Conservation (phyloP, 2,888 invertebrate species). For the Aphelenchoides bicaudatus region DNA sequence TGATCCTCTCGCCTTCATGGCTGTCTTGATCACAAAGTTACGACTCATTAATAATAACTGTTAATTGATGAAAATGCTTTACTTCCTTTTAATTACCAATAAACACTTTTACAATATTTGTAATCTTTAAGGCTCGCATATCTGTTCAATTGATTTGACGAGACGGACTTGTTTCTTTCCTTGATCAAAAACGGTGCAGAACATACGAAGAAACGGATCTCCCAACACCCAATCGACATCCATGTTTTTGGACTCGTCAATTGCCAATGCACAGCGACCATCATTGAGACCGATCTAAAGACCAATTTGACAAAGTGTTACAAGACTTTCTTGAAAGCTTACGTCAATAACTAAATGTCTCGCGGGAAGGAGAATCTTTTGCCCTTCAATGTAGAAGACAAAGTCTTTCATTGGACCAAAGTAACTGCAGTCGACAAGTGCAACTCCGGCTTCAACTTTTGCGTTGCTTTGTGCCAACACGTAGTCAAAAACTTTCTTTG, state of each 20-base stretch:
- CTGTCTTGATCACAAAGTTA: neutral
- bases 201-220: neutral
- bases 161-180: neutral
- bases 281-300: too few relatives aligned
- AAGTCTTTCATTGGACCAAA: neutral
- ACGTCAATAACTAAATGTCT: neutral
- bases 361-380: neutral
- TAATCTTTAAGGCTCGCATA: slow-evolving; percentile 2
- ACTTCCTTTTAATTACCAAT: slow-evolving; percentile 5
- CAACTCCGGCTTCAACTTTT: neutral
- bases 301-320: too few relatives aligned
- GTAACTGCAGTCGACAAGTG: neutral
- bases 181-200: neutral
- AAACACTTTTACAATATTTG: too few relatives aligned
- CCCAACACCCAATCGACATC: neutral
- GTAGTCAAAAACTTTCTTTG: neutral
- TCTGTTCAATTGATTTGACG: neutral
- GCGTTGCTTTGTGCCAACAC: neutral
- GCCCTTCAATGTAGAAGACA: neutral
- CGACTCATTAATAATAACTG: too few relatives aligned
- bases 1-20: slow-evolving; percentile 50
- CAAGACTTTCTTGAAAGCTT: too few relatives aligned
- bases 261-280: too few relatives aligned
- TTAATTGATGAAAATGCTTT: too few relatives aligned
- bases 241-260: neutral